phyloP scores from a whole-genome alignment of 2,888 invertebrate species.

The Julus scanicus region DNA sequence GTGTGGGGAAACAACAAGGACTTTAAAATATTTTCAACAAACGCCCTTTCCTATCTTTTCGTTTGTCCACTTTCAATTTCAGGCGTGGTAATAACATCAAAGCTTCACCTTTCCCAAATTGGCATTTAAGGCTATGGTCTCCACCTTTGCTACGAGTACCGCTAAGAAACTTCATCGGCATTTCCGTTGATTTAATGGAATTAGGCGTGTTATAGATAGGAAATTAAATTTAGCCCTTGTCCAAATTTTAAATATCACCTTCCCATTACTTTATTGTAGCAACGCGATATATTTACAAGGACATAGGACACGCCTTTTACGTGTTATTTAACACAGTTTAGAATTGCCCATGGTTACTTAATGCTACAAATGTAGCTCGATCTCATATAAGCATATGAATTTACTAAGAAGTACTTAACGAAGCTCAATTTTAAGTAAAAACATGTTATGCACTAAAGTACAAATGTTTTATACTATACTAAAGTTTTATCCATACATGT shows the following conservation, averaged over 20 bases:
- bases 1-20: slow-evolving; percentile 41
- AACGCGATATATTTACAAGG: not conserved
- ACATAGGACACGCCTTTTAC: not conserved
- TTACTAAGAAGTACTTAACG: too few relatives aligned
- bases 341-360: too few relatives aligned
- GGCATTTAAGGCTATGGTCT: not conserved
- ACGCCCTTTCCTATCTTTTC: slow-evolving; percentile 36
- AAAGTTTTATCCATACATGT: too few relatives aligned
- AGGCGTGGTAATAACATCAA: not conserved
- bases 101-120: not conserved
- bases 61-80: slow-evolving; percentile 19
- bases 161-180: not conserved
- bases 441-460: too few relatives aligned
- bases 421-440: too few relatives aligned
- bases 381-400: too few relatives aligned
- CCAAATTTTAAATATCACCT: not conserved
- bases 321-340: not conserved
- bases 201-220: not conserved
- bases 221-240: not conserved
- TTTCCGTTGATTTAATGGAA: not conserved
- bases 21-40: not conserved
- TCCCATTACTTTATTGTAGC: not conserved
- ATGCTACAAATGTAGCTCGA: too few relatives aligned
- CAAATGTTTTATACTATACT: too few relatives aligned
- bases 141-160: not conserved